Evolutionary conservation across 2,113 vertebrate genomes (phyloP), one percentile per base, ranked within the genome.

Genomic region (Dissostichus mawsoni): DNA sequence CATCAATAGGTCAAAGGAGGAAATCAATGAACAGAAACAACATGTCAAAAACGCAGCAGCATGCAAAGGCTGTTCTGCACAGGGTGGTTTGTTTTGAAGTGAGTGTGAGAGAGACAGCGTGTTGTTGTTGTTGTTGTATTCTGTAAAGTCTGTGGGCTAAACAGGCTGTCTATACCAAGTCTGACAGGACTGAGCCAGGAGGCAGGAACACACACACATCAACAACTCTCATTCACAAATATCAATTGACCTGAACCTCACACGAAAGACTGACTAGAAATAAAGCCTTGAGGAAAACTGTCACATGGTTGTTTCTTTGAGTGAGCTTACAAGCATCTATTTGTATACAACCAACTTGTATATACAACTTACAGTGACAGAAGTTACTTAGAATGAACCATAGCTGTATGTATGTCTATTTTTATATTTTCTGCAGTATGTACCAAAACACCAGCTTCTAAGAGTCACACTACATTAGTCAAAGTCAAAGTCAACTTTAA

Each of bases 151-250:
- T 41, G 14, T 11, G 8, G 51, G 67, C 69, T 75, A 33, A 62
- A 61, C 17, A 58, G 53, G 56, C 58, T 45, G 65, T 75, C 68
- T 80, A 45, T 84, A 80, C 67, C 59, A 68, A 70, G 74, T 72
- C 41, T 85, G 80, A 78, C 80, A 79, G 68, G n/a, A 81, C 12
- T 59, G 74, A 74, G 51, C 56, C 71, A 53, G 41, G 52, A 76
- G 77, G 61, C 61, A 86, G 53, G 85, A 73, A 78, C 5, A 29
- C 63, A 29, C 16, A 13, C 2, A 9, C 1, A 33, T 67, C 62
- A 74, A 3, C 51, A 33, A 17, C n/a, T 0, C 11, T 33, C n/a
- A 57, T 65, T 85, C 59, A 63, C 20, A 76, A 50, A 80, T 33
- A 80, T 41, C 13, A 58, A 62, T 10, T 13, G 20, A 20, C 12